Evolutionary conservation across 2,888 invertebrate species (phyloP), one percentile per base, ranked within the genome.

Genomic region (Octonoba sinensis): DNA sequence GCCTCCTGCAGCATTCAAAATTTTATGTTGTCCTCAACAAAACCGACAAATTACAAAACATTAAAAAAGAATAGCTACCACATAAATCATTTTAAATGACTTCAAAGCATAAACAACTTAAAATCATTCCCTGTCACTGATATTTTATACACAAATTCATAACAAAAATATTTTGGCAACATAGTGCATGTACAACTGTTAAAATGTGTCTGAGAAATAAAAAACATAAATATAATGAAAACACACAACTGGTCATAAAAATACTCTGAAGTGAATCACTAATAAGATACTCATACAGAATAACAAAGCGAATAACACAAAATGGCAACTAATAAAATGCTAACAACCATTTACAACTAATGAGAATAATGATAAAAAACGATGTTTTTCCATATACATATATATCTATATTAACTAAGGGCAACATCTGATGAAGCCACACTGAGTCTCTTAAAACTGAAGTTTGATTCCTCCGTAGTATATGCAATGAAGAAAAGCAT

Each of bases 281-380:
- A 60, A 64, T 71, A 81, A 74, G 69, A 81, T 70, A 81, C 69
- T 69, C 22, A 67, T 72, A 76, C 82, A 71, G 54, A 75, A 47
- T 72, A 47, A 71, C 66, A 67, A 54, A 36, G 59, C 36, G 70
- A 64, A 57, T 65, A 51, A 82, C 72, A 82, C 67, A 82, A 72
- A 51, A 82, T 82, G 82, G 60, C 67, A 76, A 76, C 82, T 82
- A 72, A 76, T 60, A 74, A 65, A 81, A 81, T 70, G 56, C 75
- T 82, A 75, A 75, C 81, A 66, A 82, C 70, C 74, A 82, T 82
- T 69, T 82, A 82, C 81, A 82, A 75, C 75, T 74, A 75, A 82
- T 82, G 75, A 82, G 57, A 82, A 81, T 57, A 57, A 72, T 81
- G 73, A 71, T 57, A 56, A 67, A 47, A 16, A 81, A 79, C 62